Evolutionary conservation across 2,113 vertebrate species (phyloP).

Genomic region (Macquaria ambigua): DNA sequence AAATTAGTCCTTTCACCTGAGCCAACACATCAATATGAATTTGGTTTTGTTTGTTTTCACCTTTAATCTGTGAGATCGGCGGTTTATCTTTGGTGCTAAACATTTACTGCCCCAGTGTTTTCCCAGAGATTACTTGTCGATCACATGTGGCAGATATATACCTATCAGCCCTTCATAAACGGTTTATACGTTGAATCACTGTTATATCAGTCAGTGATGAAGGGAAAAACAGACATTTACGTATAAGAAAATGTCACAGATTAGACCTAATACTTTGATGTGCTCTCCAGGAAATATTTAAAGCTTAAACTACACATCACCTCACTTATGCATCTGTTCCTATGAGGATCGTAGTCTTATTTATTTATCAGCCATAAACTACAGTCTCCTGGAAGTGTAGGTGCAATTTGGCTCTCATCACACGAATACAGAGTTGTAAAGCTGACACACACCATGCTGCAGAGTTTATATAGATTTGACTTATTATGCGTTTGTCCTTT

Average conservation of each 20-base stretch:
- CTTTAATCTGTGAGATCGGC: constrained; percentile 44
- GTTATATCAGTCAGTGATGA: not conserved
- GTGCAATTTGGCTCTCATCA: not conserved
- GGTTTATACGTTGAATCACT: not conserved
- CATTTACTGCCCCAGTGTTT: not conserved
- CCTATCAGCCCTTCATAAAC: not conserved
- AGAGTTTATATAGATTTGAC: not conserved
- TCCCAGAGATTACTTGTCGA: constrained; percentile 3
- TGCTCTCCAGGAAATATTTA: not conserved
- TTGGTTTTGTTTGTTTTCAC: constrained; percentile 13
- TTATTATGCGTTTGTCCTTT: constrained; percentile 14
- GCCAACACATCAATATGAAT: constrained; percentile 22
- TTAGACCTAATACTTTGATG: not conserved
- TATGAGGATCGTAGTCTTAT: not conserved
- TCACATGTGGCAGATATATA: not conserved
- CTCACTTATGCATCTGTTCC: not conserved
- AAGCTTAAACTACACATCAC: not conserved
- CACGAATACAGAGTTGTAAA: not conserved
- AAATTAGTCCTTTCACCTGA: constrained; percentile 33
- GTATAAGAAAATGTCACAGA: not conserved
- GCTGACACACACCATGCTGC: not conserved
- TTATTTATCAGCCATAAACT: not conserved
- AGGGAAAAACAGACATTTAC: not conserved
- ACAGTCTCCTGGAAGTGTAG: not conserved
- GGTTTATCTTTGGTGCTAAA: not conserved